These are phyloP conservation scores for Oncopodura yosiiana DNA, from an alignment of 1,140 invertebrate species.

Conservation along the genomic window DNA sequence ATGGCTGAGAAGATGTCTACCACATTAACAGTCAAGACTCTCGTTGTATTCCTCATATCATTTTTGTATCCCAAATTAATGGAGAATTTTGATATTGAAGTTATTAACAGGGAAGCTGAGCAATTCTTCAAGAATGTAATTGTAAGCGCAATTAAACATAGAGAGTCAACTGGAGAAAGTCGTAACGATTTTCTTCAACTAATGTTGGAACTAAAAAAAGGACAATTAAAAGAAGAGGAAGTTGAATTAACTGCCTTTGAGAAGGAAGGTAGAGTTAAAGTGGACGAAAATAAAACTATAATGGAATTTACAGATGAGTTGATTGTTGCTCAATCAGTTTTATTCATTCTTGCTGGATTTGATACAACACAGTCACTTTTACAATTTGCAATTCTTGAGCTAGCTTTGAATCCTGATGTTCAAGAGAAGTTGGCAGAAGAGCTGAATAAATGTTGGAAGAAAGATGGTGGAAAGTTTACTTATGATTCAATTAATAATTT, in stretches of 20 bases:
- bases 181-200: constrained; percentile 37
- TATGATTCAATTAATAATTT: constrained; percentile 40
- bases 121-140: constrained; percentile 3
- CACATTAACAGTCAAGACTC: too few relatives aligned
- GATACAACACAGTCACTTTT: constrained; percentile 44
- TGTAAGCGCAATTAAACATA: neutral
- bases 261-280: too few relatives aligned
- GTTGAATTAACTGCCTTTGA: too few relatives aligned
- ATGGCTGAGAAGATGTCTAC: constrained; percentile 17
- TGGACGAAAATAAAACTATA: neutral
- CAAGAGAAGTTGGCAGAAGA: constrained; percentile 45
- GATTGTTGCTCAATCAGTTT: constrained; percentile 28
- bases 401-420: constrained; percentile 45
- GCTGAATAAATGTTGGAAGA: constrained; percentile 38
- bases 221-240: constrained; percentile 8
- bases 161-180: neutral
- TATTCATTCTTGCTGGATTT: constrained; percentile 41
- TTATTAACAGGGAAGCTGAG: too few relatives aligned
- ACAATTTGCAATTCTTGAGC: constrained; percentile 45
- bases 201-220: constrained; percentile 29
- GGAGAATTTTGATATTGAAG: too few relatives aligned
- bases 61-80: too few relatives aligned
- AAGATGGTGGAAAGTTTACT: constrained; percentile 36
- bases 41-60: too few relatives aligned
- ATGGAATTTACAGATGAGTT: constrained; percentile 9